A percentile compares a stretch with the other conserved stretches of the same genome.
Conservation (phyloP, 2,797 vertebrate species). For the Pelodytes ibericus region DNA sequence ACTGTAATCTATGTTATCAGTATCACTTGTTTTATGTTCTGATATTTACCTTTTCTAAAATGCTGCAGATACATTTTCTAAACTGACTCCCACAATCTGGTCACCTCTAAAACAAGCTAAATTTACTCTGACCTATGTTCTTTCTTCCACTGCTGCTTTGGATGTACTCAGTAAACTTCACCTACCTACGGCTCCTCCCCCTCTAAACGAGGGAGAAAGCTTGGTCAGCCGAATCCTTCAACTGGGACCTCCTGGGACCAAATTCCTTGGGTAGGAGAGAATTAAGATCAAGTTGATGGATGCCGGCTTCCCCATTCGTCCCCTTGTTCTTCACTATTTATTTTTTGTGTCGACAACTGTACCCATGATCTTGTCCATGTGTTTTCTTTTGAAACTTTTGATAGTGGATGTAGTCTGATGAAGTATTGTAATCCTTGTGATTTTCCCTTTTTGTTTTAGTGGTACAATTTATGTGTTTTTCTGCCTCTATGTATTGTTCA, state of each 20-base stretch:
- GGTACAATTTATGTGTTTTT: slow-evolving; percentile 75
- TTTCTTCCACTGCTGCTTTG: slow-evolving; percentile 93
- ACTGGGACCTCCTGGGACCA: slow-evolving; percentile 98
- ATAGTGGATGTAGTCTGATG: slow-evolving; percentile 70
- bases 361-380: slow-evolving; percentile 74
- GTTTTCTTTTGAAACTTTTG: slow-evolving; percentile 35
- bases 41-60: background rate
- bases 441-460: slow-evolving; percentile 73
- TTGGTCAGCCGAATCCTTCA: slow-evolving; percentile 99
- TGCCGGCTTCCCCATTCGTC: slow-evolving; percentile 80
- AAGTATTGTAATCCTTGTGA: slow-evolving; percentile 73
- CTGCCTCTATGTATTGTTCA: slow-evolving; percentile 66
- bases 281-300: slow-evolving; percentile 90
- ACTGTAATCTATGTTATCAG: background rate
- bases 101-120: slow-evolving; percentile 38
- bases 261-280: slow-evolving; percentile 98
- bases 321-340: slow-evolving; percentile 75
- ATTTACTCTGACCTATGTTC: slow-evolving; percentile 85
- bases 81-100: slow-evolving; percentile 25
- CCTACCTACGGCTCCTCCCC: slow-evolving; percentile 97
- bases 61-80: slow-evolving; percentile 8
- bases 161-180: slow-evolving; percentile 98
- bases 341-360: slow-evolving; percentile 72
- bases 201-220: slow-evolving; percentile 99
- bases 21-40: background rate